These are phyloP conservation scores for Aepyceros melampus DNA, from an alignment of 2,113 vertebrate genomes.

Conservation along the genomic window DNA sequence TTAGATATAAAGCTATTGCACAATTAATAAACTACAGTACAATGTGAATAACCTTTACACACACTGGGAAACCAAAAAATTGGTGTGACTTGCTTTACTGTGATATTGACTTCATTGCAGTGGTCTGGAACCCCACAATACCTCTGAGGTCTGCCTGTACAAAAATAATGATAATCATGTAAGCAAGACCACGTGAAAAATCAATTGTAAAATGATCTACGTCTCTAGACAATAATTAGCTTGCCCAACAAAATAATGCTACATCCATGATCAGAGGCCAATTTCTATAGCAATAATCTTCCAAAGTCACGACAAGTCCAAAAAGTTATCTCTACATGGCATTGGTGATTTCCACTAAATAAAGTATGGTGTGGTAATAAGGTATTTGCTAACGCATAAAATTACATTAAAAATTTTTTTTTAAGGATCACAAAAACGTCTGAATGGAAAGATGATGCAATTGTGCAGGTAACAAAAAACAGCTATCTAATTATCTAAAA, in stretches of 20 bases:
- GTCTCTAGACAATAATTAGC: background rate
- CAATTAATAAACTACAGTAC: background rate
- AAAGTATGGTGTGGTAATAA: background rate
- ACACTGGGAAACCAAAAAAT: background rate
- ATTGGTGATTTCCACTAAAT: background rate
- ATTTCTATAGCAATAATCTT: background rate
- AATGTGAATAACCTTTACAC: background rate
- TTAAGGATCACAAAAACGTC: slow-evolving; percentile 4
- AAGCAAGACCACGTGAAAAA: background rate
- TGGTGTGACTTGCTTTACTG: background rate
- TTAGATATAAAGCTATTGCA: background rate
- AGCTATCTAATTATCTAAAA: background rate
- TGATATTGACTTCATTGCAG: background rate
- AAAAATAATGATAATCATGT: background rate
- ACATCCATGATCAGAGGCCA: background rate
- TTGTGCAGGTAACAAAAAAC: background rate
- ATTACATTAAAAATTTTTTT: background rate
- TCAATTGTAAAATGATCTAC: slow-evolving; percentile 2
- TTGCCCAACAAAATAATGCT: background rate
- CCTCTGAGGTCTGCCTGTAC: background rate
- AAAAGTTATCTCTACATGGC: background rate
- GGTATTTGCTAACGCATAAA: background rate
- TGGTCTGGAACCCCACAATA: background rate
- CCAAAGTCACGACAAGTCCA: background rate
- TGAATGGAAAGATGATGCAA: background rate